A percentile compares a stretch with the other conserved stretches of the same genome.
Evolutionary conservation across 2,888 invertebrate genomes (phyloP).

Genomic region (Agrypnus murinus): DNA sequence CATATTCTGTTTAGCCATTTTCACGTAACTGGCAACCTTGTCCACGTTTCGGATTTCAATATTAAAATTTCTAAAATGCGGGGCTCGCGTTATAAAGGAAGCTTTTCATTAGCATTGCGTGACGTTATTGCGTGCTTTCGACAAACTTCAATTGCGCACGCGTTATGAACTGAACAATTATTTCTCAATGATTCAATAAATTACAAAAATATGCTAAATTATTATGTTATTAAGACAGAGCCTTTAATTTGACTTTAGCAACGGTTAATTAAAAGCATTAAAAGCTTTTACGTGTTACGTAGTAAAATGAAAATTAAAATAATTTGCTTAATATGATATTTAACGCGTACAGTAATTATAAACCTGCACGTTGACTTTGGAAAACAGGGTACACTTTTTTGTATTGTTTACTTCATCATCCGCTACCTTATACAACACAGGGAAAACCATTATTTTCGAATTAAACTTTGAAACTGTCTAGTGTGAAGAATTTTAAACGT

Average conservation of each 20-base stretch:
- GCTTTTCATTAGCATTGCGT: conserved; percentile 52
- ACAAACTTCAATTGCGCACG: conserved; percentile 41
- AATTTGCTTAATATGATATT: conserved; percentile 38
- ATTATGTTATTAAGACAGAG: conserved; percentile 37
- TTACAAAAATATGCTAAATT: conserved; percentile 42
- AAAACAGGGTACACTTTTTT: conserved; percentile 18
- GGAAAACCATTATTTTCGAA: too few species aligned
- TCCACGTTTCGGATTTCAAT: conserved; percentile 40
- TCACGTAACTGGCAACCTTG: conserved; percentile 35
- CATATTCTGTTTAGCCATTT: conserved; percentile 36
- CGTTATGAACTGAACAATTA: conserved; percentile 47
- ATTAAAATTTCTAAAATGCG: conserved; percentile 46
- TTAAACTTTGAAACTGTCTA: too few species aligned
- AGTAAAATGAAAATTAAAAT: conserved; percentile 39
- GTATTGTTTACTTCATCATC: not conserved
- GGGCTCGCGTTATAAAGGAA: conserved; percentile 45
- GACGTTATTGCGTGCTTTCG: conserved; percentile 48
- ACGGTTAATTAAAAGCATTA: conserved; percentile 40
- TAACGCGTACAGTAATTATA: conserved; percentile 29
- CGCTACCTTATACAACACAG: too few species aligned
- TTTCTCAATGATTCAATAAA: conserved; percentile 50
- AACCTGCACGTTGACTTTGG: conserved; percentile 24
- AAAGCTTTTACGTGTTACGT: conserved; percentile 42
- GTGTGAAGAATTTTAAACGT: too few species aligned
- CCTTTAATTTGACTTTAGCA: conserved; percentile 41